Evolutionary conservation across 2,113 vertebrate species (phyloP).

Genomic region (Perca schrenkii): DNA sequence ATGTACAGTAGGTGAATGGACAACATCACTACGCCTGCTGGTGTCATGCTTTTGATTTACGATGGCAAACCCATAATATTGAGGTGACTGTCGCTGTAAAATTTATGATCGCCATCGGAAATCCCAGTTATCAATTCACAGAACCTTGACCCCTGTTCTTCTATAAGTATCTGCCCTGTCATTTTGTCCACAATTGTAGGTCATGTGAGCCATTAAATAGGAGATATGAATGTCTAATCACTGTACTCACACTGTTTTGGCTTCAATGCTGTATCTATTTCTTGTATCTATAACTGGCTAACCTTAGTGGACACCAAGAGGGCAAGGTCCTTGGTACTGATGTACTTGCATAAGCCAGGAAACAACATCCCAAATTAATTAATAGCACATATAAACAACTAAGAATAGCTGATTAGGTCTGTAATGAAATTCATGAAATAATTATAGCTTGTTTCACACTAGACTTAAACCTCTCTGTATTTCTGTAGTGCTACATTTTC

Average conservation of each 20-base stretch:
- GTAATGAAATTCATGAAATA: constrained; percentile 65
- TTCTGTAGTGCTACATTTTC: constrained; percentile 74
- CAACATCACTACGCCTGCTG: neutral
- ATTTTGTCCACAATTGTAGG: constrained; percentile 11
- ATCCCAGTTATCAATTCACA: constrained; percentile 20
- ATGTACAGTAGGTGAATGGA: neutral
- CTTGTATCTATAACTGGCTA: constrained; percentile 4
- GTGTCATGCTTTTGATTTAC: neutral
- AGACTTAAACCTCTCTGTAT: constrained; percentile 59
- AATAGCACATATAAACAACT: constrained; percentile 31
- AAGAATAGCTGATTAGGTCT: constrained; percentile 35
- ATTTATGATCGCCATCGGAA: neutral
- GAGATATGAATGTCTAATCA: constrained; percentile 22
- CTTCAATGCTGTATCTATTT: neutral
- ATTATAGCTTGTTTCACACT: constrained; percentile 66
- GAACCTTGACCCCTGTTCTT: constrained; percentile 22
- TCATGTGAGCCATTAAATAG: constrained; percentile 31
- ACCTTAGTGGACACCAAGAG: neutral
- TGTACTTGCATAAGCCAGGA: constrained; percentile 2
- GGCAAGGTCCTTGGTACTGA: neutral
- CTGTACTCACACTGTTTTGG: constrained; percentile 1
- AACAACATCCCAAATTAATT: constrained; percentile 29
- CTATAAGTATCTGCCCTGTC: constrained; percentile 3
- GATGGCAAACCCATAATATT: neutral
- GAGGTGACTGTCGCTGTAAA: neutral